Evolutionary conservation across 92 coral and sea anemone species (phyloP), one percentile per base, ranked within the genome.

Genomic region (Zoanthus gigantus): DNA sequence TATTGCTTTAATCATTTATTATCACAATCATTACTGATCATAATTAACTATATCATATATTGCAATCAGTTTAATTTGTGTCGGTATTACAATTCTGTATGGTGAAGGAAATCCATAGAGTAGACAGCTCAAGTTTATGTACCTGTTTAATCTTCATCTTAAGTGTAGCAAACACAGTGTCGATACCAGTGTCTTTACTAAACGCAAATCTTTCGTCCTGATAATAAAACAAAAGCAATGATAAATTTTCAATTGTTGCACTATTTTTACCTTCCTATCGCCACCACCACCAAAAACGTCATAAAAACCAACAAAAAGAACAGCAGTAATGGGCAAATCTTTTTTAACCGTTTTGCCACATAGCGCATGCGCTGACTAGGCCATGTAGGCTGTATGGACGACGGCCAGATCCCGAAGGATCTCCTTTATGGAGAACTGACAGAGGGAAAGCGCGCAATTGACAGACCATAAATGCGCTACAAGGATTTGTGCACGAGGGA

Each of bases 201-300:
- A 91, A 91, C 34, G 91, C 91, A 42, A 91, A 88, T 71, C 94
- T 78, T 61, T 91, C 89, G 53, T 91, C 94, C 94, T 91, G 74
- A 9, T 17, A 78, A 46, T 31, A 56, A 13, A 79, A 37, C 61
- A 15, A 16, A 7, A 5, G 47, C 63, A 28, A 48, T 52, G 65
- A 48, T 2, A 76, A 50, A 34, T 1, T 34, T 34, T 34, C 42
- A 34, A 1, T 34, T 34, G 42, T 34, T 34, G 42, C 42, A 34
- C 1, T 34, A 34, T 1, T 34, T 23, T 34, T 34, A 34, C 3
- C 42, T 1, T 34, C 42, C 0, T 34, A 34, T 34, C 42, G 42
- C 42, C 42, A 34, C 42, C 42, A 34, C 42, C 42, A 34, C 42
- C 42, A 34, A 1, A 34, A 34, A 34, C 42, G 42, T 34, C 42